A percentile compares a stretch with the other conserved stretches of the same genome.
Evolutionary conservation across 2,888 invertebrate species (phyloP).

Genomic region (Lasioglossum morio): DNA sequence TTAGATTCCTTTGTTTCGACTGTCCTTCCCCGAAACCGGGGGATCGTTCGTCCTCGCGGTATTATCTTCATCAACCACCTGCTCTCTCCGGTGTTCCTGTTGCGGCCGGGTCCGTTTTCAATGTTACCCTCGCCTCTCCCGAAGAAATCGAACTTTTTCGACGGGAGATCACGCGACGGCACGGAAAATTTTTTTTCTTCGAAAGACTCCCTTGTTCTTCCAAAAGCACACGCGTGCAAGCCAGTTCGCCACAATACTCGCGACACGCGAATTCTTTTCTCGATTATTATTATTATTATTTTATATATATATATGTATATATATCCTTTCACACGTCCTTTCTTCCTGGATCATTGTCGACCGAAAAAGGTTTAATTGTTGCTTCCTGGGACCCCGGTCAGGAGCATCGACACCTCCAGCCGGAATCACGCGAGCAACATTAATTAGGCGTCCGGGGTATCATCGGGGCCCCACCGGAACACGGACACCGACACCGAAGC

Average conservation of each 20-base stretch:
- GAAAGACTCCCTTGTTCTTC: not conserved
- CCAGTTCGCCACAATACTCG: not conserved
- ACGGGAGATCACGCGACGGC: slow-evolving; percentile 63
- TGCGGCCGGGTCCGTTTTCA: slow-evolving; percentile 32
- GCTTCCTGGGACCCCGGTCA: not conserved
- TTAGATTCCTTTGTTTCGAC: slow-evolving; percentile 64
- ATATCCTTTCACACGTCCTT: slow-evolving; percentile 16
- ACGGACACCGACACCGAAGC: slow-evolving; percentile 16
- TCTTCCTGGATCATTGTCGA: slow-evolving; percentile 18
- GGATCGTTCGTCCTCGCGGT: slow-evolving; percentile 59
- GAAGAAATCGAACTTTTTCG: slow-evolving; percentile 57
- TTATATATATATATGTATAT: not conserved
- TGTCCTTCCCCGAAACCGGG: slow-evolving; percentile 45
- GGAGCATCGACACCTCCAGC: slow-evolving; percentile 5
- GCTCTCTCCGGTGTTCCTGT: slow-evolving; percentile 64
- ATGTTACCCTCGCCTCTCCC: slow-evolving; percentile 10
- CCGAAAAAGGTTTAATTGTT: slow-evolving; percentile 3
- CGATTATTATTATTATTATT: no score
- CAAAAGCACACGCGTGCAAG: not conserved
- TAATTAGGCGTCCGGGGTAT: slow-evolving; percentile 76
- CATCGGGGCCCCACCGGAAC: slow-evolving; percentile 13
- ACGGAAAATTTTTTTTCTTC: slow-evolving; percentile 8
- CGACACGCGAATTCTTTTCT: not conserved
- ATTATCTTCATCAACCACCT: slow-evolving; percentile 69
- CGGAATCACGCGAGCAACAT: slow-evolving; percentile 64